These are phyloP conservation scores for Hemithea aestivaria DNA, from an alignment of 2,888 invertebrate genomes.

Conservation along the genomic window DNA sequence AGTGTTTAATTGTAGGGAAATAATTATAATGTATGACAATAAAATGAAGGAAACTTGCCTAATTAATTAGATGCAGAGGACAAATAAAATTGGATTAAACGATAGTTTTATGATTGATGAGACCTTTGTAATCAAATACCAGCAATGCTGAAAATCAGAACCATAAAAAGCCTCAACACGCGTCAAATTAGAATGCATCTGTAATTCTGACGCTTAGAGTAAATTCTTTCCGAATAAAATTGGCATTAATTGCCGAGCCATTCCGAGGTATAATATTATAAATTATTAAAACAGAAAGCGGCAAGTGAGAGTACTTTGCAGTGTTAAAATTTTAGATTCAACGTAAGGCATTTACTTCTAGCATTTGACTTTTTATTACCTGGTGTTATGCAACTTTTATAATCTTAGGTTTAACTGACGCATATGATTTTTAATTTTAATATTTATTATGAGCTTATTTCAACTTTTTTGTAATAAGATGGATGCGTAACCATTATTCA, in stretches of 20 bases:
- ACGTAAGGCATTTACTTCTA: slow-evolving; percentile 17
- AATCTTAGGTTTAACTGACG: slow-evolving; percentile 9
- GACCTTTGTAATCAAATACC: too few species aligned
- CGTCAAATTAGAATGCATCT: slow-evolving; percentile 35
- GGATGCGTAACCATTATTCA: too few species aligned
- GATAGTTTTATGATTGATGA: too few species aligned
- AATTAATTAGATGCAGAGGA: too few species aligned
- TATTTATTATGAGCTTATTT: too few species aligned
- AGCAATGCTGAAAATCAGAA: too few species aligned
- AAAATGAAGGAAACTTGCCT: too few species aligned
- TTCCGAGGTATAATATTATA: slow-evolving; percentile 36
- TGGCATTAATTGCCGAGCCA: slow-evolving; percentile 47
- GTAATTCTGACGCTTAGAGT: slow-evolving; percentile 19
- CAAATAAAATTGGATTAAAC: too few species aligned
- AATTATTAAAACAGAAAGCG: slow-evolving; percentile 61
- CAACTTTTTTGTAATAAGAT: too few species aligned
- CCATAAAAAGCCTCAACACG: slow-evolving; percentile 33
- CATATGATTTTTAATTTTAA: slow-evolving; percentile 1
- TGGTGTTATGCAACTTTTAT: slow-evolving; percentile 21
- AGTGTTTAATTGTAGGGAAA: too few species aligned
- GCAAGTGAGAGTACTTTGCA: slow-evolving; percentile 49
- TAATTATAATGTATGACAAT: too few species aligned
- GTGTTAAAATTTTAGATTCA: slow-evolving; percentile 25
- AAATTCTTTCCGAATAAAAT: slow-evolving; percentile 45
- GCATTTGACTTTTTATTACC: slow-evolving; percentile 22